These are phyloP conservation scores for Xenopus tropicalis DNA, from an alignment of 2,113 vertebrate species.

Conservation along the genomic window UCB_Xtro_10.0 CM004446.2:1301501-1302000, in stretches of 20 bases:
- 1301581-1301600: neutral
- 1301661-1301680: too few relatives aligned
- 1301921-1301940: constrained; percentile 11
- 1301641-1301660: too few relatives aligned
- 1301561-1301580: too few relatives aligned
- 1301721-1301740: neutral
- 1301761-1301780: neutral
- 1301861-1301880: neutral
- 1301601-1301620: neutral
- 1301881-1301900: neutral
- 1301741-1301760: neutral
- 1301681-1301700: neutral
- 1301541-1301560: too few relatives aligned
- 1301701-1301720: neutral
- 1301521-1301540: too few relatives aligned
- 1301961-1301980: neutral
- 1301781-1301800: constrained; percentile 7
- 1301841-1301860: neutral
- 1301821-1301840: neutral
- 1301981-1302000: neutral
- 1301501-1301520: too few relatives aligned
- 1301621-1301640: constrained; percentile 7
- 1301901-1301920: neutral
- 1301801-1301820: neutral
- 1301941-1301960: neutral